These are phyloP conservation scores for Cassiopea xamachana DNA, from an alignment of 30 jellyfish, hydroid and myxozoan species.

Conservation along the genomic window DNA sequence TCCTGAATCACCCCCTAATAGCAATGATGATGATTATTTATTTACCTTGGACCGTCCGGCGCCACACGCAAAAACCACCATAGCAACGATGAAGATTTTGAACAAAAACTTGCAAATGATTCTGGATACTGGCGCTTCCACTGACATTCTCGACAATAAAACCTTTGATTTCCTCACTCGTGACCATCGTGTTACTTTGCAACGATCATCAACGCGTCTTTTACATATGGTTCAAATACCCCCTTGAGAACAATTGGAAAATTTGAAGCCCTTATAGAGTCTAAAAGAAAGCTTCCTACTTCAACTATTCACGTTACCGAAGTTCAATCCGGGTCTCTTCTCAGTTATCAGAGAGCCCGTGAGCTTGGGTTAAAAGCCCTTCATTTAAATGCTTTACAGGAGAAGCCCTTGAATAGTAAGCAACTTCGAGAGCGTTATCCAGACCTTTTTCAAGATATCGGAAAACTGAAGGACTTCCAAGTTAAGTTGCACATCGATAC, in stretches of 20 bases:
- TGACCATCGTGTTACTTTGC: not conserved
- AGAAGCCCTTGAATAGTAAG: too few species aligned
- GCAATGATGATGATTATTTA: not conserved
- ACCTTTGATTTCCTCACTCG: not conserved
- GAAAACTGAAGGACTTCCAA: conserved; percentile 3
- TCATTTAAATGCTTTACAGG: too few species aligned
- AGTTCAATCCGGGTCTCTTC: too few species aligned
- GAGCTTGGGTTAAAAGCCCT: too few species aligned
- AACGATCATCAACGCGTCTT: not conserved
- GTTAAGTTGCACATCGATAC: not conserved
- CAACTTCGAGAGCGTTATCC: too few species aligned
- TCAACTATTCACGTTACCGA: too few species aligned
- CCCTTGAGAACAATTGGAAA: conserved; percentile 24
- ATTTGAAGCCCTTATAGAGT: not conserved
- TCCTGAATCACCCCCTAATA: not conserved
- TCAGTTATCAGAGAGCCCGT: too few species aligned
- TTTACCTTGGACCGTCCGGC: too few species aligned
- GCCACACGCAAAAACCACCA: too few species aligned
- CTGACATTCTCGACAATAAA: not conserved
- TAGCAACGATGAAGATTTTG: not conserved
- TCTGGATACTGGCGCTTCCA: conserved; percentile 13
- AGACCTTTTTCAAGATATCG: not conserved
- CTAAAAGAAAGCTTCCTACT: too few species aligned
- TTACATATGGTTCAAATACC: conserved; percentile 33
- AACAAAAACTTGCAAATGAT: not conserved